phyloP scores from a whole-genome alignment of 2,888 invertebrate genomes.

The Pterostichus niger region DNA sequence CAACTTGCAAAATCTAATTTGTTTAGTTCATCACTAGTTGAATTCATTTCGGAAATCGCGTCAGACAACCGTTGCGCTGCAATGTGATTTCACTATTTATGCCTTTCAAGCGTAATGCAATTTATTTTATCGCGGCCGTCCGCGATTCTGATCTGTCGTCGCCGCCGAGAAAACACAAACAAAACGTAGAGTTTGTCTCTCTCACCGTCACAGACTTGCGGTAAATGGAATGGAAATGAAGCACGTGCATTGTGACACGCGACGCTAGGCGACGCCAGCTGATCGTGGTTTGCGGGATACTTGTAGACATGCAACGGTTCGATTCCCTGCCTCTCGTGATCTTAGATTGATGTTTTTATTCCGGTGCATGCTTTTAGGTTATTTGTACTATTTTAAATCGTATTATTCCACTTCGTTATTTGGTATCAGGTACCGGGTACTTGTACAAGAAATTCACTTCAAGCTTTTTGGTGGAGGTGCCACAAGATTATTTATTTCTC shows the following conservation, averaged over 20 bases:
- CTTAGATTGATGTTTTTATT: no score
- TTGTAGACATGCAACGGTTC: no score
- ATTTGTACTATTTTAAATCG: no score
- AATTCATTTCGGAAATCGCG: slow-evolving; percentile 71
- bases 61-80: slow-evolving; percentile 70
- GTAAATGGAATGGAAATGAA: slow-evolving; percentile 50
- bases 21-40: slow-evolving; percentile 70
- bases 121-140: slow-evolving; percentile 68
- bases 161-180: slow-evolving; percentile 23
- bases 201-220: neutral
- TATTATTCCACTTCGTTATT: no score
- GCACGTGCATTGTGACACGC: slow-evolving; percentile 24
- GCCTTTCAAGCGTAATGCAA: slow-evolving; percentile 70
- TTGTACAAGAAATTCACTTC: no score
- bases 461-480: no score
- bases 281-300: neutral
- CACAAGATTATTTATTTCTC: no score
- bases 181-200: slow-evolving; percentile 14
- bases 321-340: no score
- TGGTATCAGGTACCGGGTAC: no score
- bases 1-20: slow-evolving; percentile 68
- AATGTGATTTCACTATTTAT: slow-evolving; percentile 71
- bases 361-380: no score
- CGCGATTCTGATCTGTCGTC: slow-evolving; percentile 56
- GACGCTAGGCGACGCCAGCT: slow-evolving; percentile 1